phyloP scores from a whole-genome alignment of 2,888 invertebrate genomes.

The Leptinotarsa tumamoca region DNA sequence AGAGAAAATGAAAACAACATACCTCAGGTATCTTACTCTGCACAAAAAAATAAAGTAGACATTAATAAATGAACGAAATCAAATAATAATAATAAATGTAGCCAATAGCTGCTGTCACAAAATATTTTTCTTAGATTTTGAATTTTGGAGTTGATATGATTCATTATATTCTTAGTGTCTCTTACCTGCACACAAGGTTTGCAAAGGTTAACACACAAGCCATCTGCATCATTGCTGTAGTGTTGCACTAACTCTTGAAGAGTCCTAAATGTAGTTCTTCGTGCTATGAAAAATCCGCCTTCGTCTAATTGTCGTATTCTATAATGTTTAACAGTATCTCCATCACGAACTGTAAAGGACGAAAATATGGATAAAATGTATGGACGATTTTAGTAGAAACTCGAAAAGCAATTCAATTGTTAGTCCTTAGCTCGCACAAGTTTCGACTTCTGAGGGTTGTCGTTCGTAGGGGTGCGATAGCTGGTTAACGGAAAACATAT shows the following conservation, averaged over 20 bases:
- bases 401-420: too few relatives aligned
- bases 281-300: conserved; percentile 98
- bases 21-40: conserved; percentile 52
- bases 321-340: conserved; percentile 99
- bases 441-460: too few relatives aligned
- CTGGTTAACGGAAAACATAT: too few relatives aligned
- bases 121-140: conserved; percentile 31
- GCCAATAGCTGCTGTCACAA: conserved; percentile 51
- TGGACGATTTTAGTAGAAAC: too few relatives aligned
- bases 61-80: conserved; percentile 32
- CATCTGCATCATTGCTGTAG: conserved; percentile 97
- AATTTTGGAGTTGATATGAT: conserved; percentile 16
- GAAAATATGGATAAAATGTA: neutral
- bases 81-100: conserved; percentile 37
- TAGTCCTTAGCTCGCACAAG: too few relatives aligned
- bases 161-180: conserved; percentile 3
- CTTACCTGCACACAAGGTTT: conserved; percentile 93
- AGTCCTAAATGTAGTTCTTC: conserved; percentile 96
- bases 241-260: conserved; percentile 97
- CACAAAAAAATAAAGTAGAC: conserved; percentile 34
- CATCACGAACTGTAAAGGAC: conserved; percentile 88
- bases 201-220: conserved; percentile 96
- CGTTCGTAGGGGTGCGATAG: too few relatives aligned
- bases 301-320: conserved; percentile 98
- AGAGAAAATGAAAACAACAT: conserved; percentile 40